Percentiles rank a stretch among this genome's conserved stretches.
Conservation (phyloP, 2,888 invertebrate genomes). For the Standfussiana lucernea region DNA sequence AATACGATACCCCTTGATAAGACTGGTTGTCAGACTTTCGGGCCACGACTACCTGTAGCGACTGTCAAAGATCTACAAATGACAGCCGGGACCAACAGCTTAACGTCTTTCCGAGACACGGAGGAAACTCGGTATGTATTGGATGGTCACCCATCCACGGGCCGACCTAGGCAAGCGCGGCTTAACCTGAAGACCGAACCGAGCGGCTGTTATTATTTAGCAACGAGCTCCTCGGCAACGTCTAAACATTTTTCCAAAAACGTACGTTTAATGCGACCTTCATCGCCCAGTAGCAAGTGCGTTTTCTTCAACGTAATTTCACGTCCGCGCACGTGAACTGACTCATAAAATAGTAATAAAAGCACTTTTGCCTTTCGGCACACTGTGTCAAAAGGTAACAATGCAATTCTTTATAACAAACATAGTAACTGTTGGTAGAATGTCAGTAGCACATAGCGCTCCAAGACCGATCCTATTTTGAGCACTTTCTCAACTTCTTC, state of each 20-base stretch:
- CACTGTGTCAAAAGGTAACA: constrained; percentile 13
- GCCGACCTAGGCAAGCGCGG: no score
- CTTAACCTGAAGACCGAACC: no score
- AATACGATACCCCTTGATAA: no score
- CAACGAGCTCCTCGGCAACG: no score
- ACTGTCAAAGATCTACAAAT: no score
- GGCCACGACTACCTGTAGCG: no score
- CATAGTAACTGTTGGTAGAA: neutral
- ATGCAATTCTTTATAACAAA: neutral
- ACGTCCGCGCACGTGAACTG: constrained; percentile 34
- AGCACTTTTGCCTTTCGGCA: constrained; percentile 27
- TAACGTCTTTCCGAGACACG: no score
- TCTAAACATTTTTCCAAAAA: constrained; percentile 1
- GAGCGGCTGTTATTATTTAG: no score
- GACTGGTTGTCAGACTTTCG: no score
- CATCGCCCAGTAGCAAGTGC: constrained; percentile 12
- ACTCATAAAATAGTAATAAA: constrained; percentile 45
- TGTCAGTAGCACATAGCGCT: neutral
- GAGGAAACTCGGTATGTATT: no score
- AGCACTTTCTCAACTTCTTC: neutral
- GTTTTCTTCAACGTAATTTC: constrained; percentile 21
- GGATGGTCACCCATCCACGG: no score
- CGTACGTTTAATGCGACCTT: constrained; percentile 27
- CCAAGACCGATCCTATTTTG: neutral
- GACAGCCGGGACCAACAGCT: no score